Evolutionary conservation across 53 echinoderm and acorn worm genomes (phyloP).

Genomic region (Luidia sarsii): DNA sequence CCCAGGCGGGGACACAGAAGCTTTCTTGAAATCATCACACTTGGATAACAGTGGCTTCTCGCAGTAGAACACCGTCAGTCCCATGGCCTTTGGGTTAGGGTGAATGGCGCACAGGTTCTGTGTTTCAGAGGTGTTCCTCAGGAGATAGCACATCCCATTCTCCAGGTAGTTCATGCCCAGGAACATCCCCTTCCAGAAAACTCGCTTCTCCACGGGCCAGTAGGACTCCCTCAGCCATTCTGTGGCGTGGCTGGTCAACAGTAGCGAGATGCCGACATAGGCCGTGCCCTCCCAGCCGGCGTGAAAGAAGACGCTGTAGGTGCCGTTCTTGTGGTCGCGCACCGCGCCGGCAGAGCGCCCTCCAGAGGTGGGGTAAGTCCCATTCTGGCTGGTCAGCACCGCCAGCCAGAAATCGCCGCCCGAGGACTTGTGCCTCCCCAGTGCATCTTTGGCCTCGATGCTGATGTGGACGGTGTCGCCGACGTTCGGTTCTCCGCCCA

Average conservation of each 20-base stretch:
- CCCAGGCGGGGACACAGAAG: neutral
- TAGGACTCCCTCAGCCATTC: slow-evolving; percentile 16
- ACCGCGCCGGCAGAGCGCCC: slow-evolving; percentile 57
- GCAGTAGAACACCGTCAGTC: slow-evolving; percentile 29
- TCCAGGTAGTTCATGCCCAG: neutral
- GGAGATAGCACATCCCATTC: slow-evolving; percentile 25
- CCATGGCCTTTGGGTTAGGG: slow-evolving; percentile 29
- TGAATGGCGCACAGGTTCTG: neutral
- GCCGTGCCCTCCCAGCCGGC: slow-evolving; percentile 66
- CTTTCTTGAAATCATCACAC: slow-evolving; percentile 12
- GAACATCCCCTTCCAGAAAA: slow-evolving; percentile 22
- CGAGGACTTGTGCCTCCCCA: slow-evolving; percentile 9
- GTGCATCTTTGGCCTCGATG: slow-evolving; percentile 30
- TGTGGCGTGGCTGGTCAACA: slow-evolving; percentile 62
- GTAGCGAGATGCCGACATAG: slow-evolving; percentile 47
- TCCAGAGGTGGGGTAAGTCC: slow-evolving; percentile 28
- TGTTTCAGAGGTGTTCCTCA: slow-evolving; percentile 21
- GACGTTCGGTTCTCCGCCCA: neutral
- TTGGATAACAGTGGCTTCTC: neutral
- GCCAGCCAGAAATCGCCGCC: slow-evolving; percentile 65
- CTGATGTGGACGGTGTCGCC: slow-evolving; percentile 35
- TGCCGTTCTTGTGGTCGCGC: slow-evolving; percentile 66
- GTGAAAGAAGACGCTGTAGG: slow-evolving; percentile 70
- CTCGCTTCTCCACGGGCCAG: slow-evolving; percentile 33
- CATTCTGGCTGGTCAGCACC: slow-evolving; percentile 8